A percentile compares a stretch with the other conserved stretches of the same genome.
phyloP scores from a whole-genome alignment of 2,113 vertebrate genomes.

The Petromus typicus region DNA sequence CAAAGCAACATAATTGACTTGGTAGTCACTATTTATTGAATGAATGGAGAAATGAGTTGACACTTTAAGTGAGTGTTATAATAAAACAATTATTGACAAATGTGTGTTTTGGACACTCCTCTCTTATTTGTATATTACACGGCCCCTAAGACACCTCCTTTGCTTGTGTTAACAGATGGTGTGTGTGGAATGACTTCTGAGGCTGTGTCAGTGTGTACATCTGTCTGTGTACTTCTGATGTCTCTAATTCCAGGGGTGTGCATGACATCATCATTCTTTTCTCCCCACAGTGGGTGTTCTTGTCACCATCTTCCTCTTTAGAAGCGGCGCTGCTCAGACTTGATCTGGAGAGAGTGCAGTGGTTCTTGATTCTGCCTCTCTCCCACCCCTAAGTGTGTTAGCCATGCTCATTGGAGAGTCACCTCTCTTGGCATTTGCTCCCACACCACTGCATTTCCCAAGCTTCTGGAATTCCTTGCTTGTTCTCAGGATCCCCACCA shows the following conservation, averaged over 20 bases:
- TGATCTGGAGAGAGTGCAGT: neutral
- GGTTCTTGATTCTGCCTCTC: neutral
- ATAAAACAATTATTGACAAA: neutral
- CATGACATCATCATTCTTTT: neutral
- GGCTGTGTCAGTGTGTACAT: neutral
- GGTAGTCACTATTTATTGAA: neutral
- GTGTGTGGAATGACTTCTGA: neutral
- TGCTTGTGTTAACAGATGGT: neutral
- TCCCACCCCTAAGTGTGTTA: no score
- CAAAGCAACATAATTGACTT: neutral
- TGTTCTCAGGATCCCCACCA: neutral
- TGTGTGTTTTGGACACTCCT: neutral
- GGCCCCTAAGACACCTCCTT: neutral
- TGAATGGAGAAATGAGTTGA: neutral
- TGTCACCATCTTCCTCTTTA: neutral
- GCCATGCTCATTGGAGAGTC: neutral
- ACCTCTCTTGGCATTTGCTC: rapidly evolving
- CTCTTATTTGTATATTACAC: neutral
- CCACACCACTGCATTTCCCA: rapidly evolving
- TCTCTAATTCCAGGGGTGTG: neutral
- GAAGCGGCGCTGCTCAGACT: no score
- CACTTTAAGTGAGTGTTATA: neutral
- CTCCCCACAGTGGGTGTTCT: neutral
- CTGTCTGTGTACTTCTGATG: neutral
- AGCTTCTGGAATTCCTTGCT: neutral